phyloP scores from a whole-genome alignment of 1,140 invertebrate species.

The Harpegnathos saltator region DNA sequence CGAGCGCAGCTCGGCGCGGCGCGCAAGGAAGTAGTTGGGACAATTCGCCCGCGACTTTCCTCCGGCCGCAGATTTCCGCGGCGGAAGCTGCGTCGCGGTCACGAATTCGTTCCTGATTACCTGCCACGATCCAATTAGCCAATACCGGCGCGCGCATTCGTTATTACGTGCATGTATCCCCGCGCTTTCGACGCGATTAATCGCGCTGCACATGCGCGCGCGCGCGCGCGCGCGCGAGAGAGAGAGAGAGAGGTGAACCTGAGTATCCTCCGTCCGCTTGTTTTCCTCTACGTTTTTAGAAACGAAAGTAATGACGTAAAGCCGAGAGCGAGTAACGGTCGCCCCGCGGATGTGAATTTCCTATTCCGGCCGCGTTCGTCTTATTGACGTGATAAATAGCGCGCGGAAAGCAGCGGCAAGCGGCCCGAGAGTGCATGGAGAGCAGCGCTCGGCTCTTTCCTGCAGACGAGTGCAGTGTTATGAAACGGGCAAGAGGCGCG shows the following conservation, averaged over 20 bases:
- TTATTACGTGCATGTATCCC: neutral
- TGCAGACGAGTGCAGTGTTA: conserved; percentile 1
- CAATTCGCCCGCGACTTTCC: conserved; percentile 61
- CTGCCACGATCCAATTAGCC: conserved; percentile 50
- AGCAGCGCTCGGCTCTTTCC: conserved; percentile 3
- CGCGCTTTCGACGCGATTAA: conserved; percentile 28
- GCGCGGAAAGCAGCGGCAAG: conserved; percentile 9
- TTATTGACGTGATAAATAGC: conserved; percentile 15
- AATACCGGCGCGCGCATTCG: neutral
- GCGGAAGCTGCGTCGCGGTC: conserved; percentile 59
- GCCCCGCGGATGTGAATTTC: neutral
- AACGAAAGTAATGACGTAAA: conserved; percentile 43
- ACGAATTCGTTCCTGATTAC: conserved; percentile 53
- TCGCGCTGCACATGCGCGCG: conserved; percentile 8
- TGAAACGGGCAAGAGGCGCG: neutral
- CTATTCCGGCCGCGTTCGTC: neutral
- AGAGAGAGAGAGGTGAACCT: too few species aligned
- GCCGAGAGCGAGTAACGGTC: neutral
- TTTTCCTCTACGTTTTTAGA: neutral
- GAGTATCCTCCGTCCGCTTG: neutral
- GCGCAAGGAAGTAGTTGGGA: conserved; percentile 66
- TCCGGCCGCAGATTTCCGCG: conserved; percentile 56
- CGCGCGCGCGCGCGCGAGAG: too few species aligned
- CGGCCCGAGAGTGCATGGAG: neutral
- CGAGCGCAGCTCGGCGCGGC: too few species aligned